Conservation (phyloP, 1,140 invertebrate genomes). For the Dolichoris vasculosae region DNA sequence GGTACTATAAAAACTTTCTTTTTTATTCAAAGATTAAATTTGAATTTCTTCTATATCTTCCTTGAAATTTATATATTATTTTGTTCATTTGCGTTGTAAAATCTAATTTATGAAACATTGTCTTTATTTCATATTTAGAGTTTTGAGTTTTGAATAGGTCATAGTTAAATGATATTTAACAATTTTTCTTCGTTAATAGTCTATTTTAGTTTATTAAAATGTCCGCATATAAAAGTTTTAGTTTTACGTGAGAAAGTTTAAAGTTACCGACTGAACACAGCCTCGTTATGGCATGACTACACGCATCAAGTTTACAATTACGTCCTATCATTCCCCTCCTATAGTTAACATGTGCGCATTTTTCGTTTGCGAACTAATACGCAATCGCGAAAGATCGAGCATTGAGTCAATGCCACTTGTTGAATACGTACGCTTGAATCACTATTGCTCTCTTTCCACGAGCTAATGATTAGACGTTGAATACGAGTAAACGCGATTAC, state of each 20-base stretch:
- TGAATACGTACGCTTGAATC: background rate
- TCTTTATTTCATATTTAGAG: too few species aligned
- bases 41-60: too few species aligned
- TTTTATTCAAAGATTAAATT: too few species aligned
- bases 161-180: too few species aligned
- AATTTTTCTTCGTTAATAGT: background rate
- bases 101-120: too few species aligned
- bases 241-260: background rate
- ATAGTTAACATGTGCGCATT: background rate
- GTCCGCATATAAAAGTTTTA: background rate
- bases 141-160: too few species aligned
- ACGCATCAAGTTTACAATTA: constrained; percentile 29
- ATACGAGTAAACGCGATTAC: constrained; percentile 31
- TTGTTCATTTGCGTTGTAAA: too few species aligned
- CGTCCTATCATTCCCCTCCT: background rate
- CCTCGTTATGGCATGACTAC: background rate
- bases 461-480: background rate
- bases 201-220: background rate
- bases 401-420: constrained; percentile 26
- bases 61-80: too few species aligned
- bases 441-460: background rate
- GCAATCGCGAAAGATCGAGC: background rate
- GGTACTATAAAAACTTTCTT: too few species aligned
- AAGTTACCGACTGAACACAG: background rate
- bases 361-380: background rate